These are phyloP conservation scores for Hofmannophila pseudospretella DNA, from an alignment of 2,888 invertebrate genomes.

Conservation along the genomic window DNA sequence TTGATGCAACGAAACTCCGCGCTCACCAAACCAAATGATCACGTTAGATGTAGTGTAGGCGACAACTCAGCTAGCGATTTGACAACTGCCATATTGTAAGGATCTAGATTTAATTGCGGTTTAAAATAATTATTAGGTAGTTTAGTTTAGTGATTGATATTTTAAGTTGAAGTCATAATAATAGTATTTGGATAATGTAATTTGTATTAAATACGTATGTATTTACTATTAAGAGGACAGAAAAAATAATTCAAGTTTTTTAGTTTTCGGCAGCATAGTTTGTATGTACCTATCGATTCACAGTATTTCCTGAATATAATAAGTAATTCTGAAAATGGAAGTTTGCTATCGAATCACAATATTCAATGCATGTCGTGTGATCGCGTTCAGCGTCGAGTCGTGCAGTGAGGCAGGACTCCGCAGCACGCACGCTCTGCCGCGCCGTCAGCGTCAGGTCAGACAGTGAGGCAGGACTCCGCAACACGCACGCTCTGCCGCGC, in stretches of 20 bases:
- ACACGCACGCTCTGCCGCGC: too few relatives aligned
- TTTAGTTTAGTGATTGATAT: constrained; percentile 40
- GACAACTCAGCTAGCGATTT: constrained; percentile 71
- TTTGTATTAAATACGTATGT: constrained; percentile 27
- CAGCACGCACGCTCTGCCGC: too few relatives aligned
- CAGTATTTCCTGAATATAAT: too few relatives aligned
- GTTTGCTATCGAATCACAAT: background rate
- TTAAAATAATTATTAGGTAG: constrained; percentile 34
- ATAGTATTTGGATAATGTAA: constrained; percentile 69
- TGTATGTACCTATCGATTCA: background rate
- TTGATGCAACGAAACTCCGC: constrained; percentile 46
- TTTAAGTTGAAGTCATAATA: constrained; percentile 74
- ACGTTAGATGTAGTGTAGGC: constrained; percentile 22
- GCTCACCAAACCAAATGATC: constrained; percentile 52
- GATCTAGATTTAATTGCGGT: constrained; percentile 57
- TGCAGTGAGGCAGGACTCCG: too few relatives aligned
- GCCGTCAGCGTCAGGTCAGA: too few relatives aligned
- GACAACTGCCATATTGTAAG: constrained; percentile 77
- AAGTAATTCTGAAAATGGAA: too few relatives aligned
- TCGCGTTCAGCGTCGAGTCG: too few relatives aligned
- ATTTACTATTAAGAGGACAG: constrained; percentile 8
- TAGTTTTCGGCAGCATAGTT: constrained; percentile 9
- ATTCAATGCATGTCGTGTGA: too few relatives aligned
- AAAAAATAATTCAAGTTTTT: constrained; percentile 2
- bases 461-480: too few relatives aligned